These are phyloP conservation scores for Xestia ashworthii DNA, from an alignment of 2,888 invertebrate species.

Conservation along the genomic window DNA sequence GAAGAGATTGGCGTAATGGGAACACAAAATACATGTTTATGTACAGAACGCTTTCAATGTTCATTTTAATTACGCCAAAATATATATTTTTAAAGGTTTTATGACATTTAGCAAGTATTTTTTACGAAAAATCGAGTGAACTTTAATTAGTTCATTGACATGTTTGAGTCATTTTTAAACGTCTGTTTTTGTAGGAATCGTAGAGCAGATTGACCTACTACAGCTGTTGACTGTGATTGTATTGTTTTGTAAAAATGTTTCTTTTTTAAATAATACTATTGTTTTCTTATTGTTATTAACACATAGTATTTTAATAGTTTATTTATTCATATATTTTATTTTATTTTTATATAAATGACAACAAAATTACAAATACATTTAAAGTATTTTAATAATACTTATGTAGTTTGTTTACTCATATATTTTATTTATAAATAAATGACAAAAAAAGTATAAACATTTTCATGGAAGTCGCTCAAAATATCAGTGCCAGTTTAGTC, in stretches of 20 bases:
- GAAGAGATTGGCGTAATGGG: neutral
- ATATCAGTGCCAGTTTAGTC: slow-evolving; percentile 26
- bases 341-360: slow-evolving; percentile 11
- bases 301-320: slow-evolving; percentile 11
- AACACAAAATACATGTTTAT: neutral
- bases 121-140: slow-evolving; percentile 2
- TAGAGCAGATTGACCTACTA: slow-evolving; percentile 12
- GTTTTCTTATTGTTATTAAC: slow-evolving; percentile 17
- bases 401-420: too few relatives aligned
- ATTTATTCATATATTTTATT: slow-evolving; percentile 9
- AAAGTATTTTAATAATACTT: too few relatives aligned
- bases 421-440: too few relatives aligned
- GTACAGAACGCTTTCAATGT: neutral
- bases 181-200: slow-evolving; percentile 18
- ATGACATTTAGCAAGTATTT: slow-evolving; percentile 9
- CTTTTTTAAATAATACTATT: slow-evolving; percentile 13
- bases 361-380: neutral
- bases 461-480: slow-evolving; percentile 25
- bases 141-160: neutral
- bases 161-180: slow-evolving; percentile 37
- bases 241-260: slow-evolving; percentile 22
- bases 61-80: slow-evolving; percentile 11
- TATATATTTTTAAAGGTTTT: slow-evolving; percentile 32
- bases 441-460: neutral
- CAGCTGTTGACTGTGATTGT: slow-evolving; percentile 57